These are phyloP conservation scores for Cheilosia scutellata DNA, from an alignment of 2,888 invertebrate species.

Conservation along the genomic window DNA sequence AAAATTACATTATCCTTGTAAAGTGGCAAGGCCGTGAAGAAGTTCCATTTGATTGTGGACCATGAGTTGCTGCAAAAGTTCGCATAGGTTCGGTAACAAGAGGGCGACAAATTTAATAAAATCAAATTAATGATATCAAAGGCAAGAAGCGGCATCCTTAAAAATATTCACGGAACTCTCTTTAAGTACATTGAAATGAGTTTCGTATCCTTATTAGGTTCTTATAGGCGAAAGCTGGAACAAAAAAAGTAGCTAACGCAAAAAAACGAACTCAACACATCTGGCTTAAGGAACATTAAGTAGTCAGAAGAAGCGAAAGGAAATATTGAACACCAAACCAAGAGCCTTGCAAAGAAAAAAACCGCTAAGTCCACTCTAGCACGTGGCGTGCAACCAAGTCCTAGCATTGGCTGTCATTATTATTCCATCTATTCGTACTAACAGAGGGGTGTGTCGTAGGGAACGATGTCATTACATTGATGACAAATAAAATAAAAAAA, in stretches of 20 bases:
- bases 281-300: conserved; percentile 43
- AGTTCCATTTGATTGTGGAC: conserved; percentile 37
- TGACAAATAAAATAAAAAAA: conserved; percentile 66
- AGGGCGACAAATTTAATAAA: conserved; percentile 62
- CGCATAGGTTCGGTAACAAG: not conserved
- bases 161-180: conserved; percentile 39
- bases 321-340: conserved; percentile 50
- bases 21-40: conserved; percentile 18
- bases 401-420: conserved; percentile 67
- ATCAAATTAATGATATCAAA: conserved; percentile 66
- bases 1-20: conserved; percentile 67
- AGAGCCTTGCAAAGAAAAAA: conserved; percentile 1
- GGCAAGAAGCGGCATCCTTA: conserved; percentile 18
- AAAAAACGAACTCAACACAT: conserved; percentile 49
- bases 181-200: conserved; percentile 41
- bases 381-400: conserved; percentile 45
- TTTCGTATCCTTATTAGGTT: conserved; percentile 33
- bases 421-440: conserved; percentile 50
- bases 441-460: conserved; percentile 7
- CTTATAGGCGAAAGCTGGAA: not conserved
- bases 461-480: conserved; percentile 49
- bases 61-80: conserved; percentile 2
- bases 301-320: conserved; percentile 13
- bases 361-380: conserved; percentile 24
- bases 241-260: not conserved